Conservation (phyloP, 2,797 vertebrate species). For the Propithecus deckenii region DNA sequence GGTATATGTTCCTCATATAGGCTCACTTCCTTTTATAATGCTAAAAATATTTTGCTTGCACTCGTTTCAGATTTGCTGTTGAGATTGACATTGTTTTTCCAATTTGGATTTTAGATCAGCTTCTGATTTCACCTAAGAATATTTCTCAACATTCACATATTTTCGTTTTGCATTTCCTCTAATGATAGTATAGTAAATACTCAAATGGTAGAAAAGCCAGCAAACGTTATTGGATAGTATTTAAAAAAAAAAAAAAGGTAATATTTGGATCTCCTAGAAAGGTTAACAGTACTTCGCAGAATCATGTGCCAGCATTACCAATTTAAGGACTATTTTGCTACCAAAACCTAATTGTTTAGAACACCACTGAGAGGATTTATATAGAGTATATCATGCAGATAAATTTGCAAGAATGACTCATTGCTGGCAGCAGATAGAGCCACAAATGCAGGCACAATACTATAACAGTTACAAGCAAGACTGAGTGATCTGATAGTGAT, state of each 20-base stretch:
- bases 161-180: background rate
- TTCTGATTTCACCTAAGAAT: background rate
- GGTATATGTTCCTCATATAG: background rate
- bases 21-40: background rate
- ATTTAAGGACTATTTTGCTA: background rate
- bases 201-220: background rate
- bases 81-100: background rate
- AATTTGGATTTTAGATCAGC: background rate
- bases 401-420: background rate
- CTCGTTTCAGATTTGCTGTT: background rate
- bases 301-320: background rate
- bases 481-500: background rate
- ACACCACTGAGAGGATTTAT: background rate
- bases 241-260: background rate
- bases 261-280: background rate
- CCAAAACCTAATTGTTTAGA: background rate
- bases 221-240: background rate
- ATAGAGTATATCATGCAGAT: background rate
- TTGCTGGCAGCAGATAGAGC: background rate
- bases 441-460: background rate
- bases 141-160: background rate
- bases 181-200: background rate
- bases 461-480: background rate
- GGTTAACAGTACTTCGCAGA: background rate
- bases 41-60: background rate